Conservation (phyloP, 2,888 invertebrate species). For the Ferdinandea cuprea region DNA sequence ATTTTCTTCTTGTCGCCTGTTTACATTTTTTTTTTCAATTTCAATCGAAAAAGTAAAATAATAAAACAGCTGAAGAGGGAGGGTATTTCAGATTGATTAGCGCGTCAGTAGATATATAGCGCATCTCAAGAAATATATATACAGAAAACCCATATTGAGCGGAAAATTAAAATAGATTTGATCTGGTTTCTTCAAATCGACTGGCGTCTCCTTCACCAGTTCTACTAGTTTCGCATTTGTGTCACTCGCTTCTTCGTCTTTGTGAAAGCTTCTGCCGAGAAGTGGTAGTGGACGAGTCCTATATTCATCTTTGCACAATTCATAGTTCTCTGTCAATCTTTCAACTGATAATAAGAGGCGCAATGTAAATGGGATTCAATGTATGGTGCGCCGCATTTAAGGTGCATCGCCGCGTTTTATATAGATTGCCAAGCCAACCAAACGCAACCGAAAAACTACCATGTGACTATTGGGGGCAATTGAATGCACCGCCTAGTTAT, state of each 20-base stretch:
- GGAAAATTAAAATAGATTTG: constrained; percentile 56
- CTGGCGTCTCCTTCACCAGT: background rate
- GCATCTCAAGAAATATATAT: background rate
- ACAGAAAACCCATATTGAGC: constrained; percentile 17
- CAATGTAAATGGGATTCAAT: constrained; percentile 23
- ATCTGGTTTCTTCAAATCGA: constrained; percentile 37
- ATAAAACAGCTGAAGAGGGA: background rate
- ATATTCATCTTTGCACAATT: constrained; percentile 11
- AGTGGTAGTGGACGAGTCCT: background rate
- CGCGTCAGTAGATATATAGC: constrained; percentile 3
- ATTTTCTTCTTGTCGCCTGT: background rate
- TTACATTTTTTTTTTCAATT: background rate
- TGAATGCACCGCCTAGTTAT: constrained; percentile 67
- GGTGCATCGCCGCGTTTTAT: constrained; percentile 19
- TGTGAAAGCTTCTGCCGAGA: constrained; percentile 7
- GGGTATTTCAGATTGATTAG: constrained; percentile 17
- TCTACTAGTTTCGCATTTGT: constrained; percentile 3
- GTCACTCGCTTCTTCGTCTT: background rate
- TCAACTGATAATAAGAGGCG: constrained; percentile 3
- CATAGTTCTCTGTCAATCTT: constrained; percentile 40
- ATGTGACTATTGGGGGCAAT: constrained; percentile 54
- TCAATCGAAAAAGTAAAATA: background rate
- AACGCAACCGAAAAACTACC: constrained; percentile 7
- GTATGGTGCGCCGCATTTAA: constrained; percentile 16
- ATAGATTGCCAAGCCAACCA: constrained; percentile 13